Evolutionary conservation across 2,888 invertebrate genomes (phyloP), one percentile per base, ranked within the genome.

Genomic region (Chloroclysta siterata): DNA sequence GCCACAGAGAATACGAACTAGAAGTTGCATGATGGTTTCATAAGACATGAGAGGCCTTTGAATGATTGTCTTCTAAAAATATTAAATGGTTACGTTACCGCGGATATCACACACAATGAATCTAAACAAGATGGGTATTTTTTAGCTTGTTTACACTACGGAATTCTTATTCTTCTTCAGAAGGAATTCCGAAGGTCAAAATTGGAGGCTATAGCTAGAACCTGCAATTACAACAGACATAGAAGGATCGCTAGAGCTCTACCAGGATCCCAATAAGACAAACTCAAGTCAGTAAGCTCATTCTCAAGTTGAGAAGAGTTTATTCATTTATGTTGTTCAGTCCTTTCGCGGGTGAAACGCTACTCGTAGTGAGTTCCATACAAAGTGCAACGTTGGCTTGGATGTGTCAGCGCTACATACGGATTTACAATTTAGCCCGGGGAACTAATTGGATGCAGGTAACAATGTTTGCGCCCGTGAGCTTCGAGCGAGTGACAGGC

Each of bases 381-480:
- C 63, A 57, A 65, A 68, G 68, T 61, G 53, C 22, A 66, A 66
- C 41, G 41, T 47, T 28, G 52, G 36, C 36, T 17, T 64, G 69
- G 68, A 65, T 70, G 63, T 65, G 65, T 72, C 44, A 61, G 54
- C 46, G 53, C 63, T 65, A 67, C 75, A 72, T 75, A 74, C 71
- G 76, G 81, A 83, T 84, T 83, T 78, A 81, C 81, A 83, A 82
- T 83, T 81, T 81, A 82, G 80, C 79, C 74, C 68, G 75, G 72
- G 59, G 75, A 74, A 72, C 82, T 87, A 87, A 86, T 87, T 87
- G 85, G 83, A 83, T 81, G 76, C 81, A 79, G 81, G 82, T 84
- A 84, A 84, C 84, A 80, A 75, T 82, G 83, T 86, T 84, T 79
- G 79, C 74, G 69, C 68, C 73, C 52, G 73, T 68, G 73, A 76